Percentiles rank a stretch among this genome's conserved stretches.
Evolutionary conservation across 2,113 vertebrate genomes (phyloP).

Genomic region (Perca fluviatilis): DNA sequence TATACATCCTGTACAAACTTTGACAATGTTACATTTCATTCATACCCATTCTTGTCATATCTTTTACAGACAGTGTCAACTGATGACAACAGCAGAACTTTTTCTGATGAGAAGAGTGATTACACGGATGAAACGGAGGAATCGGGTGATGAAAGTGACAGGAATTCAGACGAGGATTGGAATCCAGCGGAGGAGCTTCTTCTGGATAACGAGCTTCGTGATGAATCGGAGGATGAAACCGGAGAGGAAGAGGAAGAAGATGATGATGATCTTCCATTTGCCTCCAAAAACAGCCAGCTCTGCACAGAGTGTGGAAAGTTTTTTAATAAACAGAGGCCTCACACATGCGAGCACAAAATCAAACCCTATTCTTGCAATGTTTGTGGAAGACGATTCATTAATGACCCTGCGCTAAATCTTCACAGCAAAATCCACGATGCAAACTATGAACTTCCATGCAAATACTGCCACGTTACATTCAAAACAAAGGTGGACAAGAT

Average conservation of each 20-base stretch:
- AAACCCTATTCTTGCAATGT: slow-evolving; percentile 66
- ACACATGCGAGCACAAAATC: slow-evolving; percentile 65
- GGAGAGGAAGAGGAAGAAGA: background rate
- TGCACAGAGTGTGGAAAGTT: slow-evolving; percentile 71
- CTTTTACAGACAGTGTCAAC: slow-evolving; percentile 14
- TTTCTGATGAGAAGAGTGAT: slow-evolving; percentile 28
- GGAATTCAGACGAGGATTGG: slow-evolving; percentile 39
- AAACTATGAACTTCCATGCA: slow-evolving; percentile 61
- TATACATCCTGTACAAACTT: background rate
- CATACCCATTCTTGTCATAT: background rate
- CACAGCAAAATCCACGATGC: slow-evolving; percentile 62
- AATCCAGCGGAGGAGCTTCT: background rate
- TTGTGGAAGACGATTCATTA: slow-evolving; percentile 69
- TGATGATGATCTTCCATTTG: background rate
- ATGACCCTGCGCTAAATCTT: slow-evolving; percentile 21
- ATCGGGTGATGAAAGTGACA: background rate
- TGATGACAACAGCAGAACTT: background rate
- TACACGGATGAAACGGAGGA: background rate
- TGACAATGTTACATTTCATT: background rate
- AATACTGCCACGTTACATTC: slow-evolving; percentile 62
- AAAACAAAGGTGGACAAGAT: slow-evolving; percentile 66
- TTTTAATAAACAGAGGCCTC: slow-evolving; percentile 31
- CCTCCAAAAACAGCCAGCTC: slow-evolving; percentile 25
- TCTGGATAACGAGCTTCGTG: background rate
- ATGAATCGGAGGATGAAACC: background rate